These are phyloP conservation scores for Shinisaurus crocodilurus DNA, from an alignment of 2,113 vertebrate species.

Conservation along the genomic window DNA sequence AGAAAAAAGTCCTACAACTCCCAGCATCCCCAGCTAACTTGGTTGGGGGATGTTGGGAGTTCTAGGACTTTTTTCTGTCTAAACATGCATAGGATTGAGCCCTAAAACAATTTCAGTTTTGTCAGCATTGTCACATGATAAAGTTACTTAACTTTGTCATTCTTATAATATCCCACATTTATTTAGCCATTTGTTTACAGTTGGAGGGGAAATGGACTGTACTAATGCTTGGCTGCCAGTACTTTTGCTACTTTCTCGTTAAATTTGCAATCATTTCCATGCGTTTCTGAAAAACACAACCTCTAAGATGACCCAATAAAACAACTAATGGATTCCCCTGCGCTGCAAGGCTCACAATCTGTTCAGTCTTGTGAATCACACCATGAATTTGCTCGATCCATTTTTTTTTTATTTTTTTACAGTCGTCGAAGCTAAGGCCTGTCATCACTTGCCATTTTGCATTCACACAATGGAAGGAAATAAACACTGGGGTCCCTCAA, in stretches of 20 bases:
- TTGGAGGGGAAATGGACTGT: background rate
- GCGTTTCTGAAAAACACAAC: background rate
- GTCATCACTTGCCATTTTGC: background rate
- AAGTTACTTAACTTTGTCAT: background rate
- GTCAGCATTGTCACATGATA: background rate
- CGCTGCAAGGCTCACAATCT: background rate
- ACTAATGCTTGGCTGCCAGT: background rate
- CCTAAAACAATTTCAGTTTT: background rate
- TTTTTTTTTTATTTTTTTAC: background rate
- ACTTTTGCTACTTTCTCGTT: background rate
- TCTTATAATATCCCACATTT: background rate
- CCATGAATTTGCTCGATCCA: background rate
- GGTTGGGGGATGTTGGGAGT: too few species aligned
- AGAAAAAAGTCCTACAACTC: too few species aligned
- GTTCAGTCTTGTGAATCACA: background rate
- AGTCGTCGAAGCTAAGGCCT: background rate
- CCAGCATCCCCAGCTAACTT: too few species aligned
- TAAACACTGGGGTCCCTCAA: background rate
- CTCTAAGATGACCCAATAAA: background rate
- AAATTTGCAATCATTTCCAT: background rate
- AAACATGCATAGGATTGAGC: too few species aligned
- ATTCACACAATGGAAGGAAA: slow-evolving; percentile 5
- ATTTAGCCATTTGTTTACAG: background rate
- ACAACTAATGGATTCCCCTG: background rate
- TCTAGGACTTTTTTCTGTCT: too few species aligned